Percentiles rank a stretch among this genome's conserved stretches.
phyloP scores from a whole-genome alignment of 2,888 invertebrate species.

The Actias luna region DNA sequence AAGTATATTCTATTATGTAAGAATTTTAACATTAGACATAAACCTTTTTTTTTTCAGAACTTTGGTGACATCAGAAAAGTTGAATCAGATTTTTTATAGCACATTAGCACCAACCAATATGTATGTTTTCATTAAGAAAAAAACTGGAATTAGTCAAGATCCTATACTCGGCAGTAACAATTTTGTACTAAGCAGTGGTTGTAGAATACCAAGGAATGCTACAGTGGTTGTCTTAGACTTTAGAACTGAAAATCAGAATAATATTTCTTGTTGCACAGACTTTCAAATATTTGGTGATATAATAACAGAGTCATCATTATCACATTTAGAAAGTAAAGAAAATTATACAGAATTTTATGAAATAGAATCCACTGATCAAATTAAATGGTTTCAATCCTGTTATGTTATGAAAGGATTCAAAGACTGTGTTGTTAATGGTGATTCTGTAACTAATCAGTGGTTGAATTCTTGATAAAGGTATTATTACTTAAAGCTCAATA shows the following conservation, averaged over 20 bases:
- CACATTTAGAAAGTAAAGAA: conserved; percentile 25
- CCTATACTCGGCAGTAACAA: conserved; percentile 53
- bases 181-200: conserved; percentile 60
- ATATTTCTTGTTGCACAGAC: conserved; percentile 63
- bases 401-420: conserved; percentile 82
- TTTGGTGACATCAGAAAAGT: conserved; percentile 68
- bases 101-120: conserved; percentile 70
- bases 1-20: too few species aligned
- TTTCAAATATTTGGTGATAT: conserved; percentile 69
- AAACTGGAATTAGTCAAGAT: conserved; percentile 37
- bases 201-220: conserved; percentile 59
- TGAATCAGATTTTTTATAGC: conserved; percentile 65
- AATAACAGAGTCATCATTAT: conserved; percentile 23
- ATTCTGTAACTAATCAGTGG: conserved; percentile 79
- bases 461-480: conserved; percentile 38
- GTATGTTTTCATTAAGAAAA: conserved; percentile 75
- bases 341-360: conserved; percentile 46
- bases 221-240: conserved; percentile 66
- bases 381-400: conserved; percentile 79
- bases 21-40: background rate
- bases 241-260: conserved; percentile 42
- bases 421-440: conserved; percentile 79
- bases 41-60: conserved; percentile 56
- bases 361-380: conserved; percentile 59
- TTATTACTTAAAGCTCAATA: conserved; percentile 27